Base-by-base conservation (phyloP, 1,140 invertebrate genomes). In the Glomeris maerens region DNA sequence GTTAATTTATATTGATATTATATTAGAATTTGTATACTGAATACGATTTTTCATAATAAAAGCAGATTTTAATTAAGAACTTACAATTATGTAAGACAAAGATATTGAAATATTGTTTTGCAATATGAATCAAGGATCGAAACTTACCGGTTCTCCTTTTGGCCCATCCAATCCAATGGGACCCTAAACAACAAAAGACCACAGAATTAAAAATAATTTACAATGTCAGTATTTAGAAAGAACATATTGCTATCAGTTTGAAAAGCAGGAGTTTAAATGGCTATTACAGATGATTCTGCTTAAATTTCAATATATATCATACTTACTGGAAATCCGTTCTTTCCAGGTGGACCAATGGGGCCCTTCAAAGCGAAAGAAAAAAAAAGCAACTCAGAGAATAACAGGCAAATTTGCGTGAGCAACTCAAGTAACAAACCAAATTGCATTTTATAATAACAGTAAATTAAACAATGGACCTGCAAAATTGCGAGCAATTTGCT, bases 131-230 rank as follows among this genome's bases (percentile, higher is more conserved):
- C 10, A 20, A 46, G 14, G 49, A 53, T 29, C 49, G 54, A 45
- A 58, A 77, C 84, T 82, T 76, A 91, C 86, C 66, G 79, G 74
- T 64, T 90, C 85, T 62, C 89, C 90, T 75, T 94, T 93, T 10
- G 88, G 87, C 62, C 91, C 91, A 66, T 87, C 84, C 65, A 92
- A 74, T 58, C 90, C 91, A 62, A 90, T 91, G 21, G 89, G 85
- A 59, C 90, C 90, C 89, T 95, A 71, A n/a, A n/a, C 56, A 78
- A 72, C 69, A 59, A 67, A 55, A 70, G 59, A 64, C 46, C 40
- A 38, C 22, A 48, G 3, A 4, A 50, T 17, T 52, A 23, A 27
- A n/a, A 5, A 46, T 27, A 5, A 21, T 23, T 46, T 46, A 21
- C 7, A 46, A 36, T 36, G 25, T 48, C n/a, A n/a, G n/a, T n/a